Percentiles rank a stretch among this genome's conserved stretches.
These are phyloP conservation scores for Galerucella pusilla DNA, from an alignment of 2,888 invertebrate genomes.

Conservation along the genomic window DNA sequence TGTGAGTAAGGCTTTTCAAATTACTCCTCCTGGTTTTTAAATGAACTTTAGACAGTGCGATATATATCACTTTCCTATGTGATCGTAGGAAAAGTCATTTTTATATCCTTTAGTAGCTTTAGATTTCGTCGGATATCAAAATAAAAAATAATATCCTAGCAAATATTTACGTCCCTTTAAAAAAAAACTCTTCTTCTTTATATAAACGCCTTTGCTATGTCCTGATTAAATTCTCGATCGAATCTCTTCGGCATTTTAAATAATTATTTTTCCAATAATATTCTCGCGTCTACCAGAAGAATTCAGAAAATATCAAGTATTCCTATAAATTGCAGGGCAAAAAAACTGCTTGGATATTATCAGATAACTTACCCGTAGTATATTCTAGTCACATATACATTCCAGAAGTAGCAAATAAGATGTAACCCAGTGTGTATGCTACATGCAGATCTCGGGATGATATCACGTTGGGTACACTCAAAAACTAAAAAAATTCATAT, in stretches of 20 bases:
- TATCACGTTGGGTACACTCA: slow-evolving; percentile 34
- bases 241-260: slow-evolving; percentile 22
- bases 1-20: too few species aligned
- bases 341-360: slow-evolving; percentile 49
- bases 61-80: too few species aligned
- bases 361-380: slow-evolving; percentile 57
- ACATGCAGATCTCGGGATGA: slow-evolving; percentile 45
- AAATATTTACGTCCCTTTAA: too few species aligned
- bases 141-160: too few species aligned
- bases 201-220: background rate
- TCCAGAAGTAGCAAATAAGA: slow-evolving; percentile 58
- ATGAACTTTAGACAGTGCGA: too few species aligned
- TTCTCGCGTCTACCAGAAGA: slow-evolving; percentile 29
- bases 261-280: slow-evolving; percentile 29
- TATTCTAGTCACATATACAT: slow-evolving; percentile 54
- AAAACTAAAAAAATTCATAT: background rate
- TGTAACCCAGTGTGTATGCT: slow-evolving; percentile 57
- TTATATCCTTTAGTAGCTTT: background rate
- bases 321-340: slow-evolving; percentile 45
- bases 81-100: too few species aligned
- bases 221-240: slow-evolving; percentile 12
- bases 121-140: too few species aligned
- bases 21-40: too few species aligned
- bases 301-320: slow-evolving; percentile 48
- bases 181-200: too few species aligned